Conservation (phyloP, 2,113 vertebrate species). For the Plecturocebus donacophilus region DNA sequence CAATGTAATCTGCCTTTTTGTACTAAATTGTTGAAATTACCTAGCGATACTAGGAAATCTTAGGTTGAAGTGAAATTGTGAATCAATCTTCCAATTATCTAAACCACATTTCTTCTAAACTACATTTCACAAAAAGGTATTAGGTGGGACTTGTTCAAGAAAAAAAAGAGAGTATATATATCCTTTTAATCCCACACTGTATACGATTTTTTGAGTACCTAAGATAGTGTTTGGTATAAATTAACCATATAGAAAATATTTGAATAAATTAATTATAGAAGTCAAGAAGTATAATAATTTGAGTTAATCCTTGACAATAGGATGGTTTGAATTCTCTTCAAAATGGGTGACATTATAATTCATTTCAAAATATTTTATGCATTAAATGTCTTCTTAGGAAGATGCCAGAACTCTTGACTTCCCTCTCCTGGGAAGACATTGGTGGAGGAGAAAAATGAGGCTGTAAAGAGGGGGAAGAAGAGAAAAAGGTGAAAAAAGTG, state of each 20-base stretch:
- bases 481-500: not conserved
- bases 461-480: not conserved
- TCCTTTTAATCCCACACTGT: not conserved
- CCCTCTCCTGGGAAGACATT: not conserved
- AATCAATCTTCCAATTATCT: not conserved
- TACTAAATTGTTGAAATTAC: slow-evolving; percentile 41
- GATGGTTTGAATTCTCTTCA: not conserved
- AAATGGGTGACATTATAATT: not conserved
- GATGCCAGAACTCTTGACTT: not conserved
- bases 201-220: not conserved
- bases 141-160: not conserved
- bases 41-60: not conserved
- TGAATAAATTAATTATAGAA: not conserved
- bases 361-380: not conserved
- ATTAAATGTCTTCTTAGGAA: not conserved
- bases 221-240: not conserved
- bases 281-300: not conserved
- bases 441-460: not conserved
- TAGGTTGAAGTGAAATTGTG: not conserved
- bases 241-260: not conserved
- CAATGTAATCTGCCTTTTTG: not conserved
- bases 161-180: not conserved
- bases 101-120: not conserved
- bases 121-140: not conserved
- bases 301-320: not conserved